These are phyloP conservation scores for Motacilla tschutschensis DNA, from an alignment of 2,113 vertebrate genomes.

Conservation along the genomic window DNA sequence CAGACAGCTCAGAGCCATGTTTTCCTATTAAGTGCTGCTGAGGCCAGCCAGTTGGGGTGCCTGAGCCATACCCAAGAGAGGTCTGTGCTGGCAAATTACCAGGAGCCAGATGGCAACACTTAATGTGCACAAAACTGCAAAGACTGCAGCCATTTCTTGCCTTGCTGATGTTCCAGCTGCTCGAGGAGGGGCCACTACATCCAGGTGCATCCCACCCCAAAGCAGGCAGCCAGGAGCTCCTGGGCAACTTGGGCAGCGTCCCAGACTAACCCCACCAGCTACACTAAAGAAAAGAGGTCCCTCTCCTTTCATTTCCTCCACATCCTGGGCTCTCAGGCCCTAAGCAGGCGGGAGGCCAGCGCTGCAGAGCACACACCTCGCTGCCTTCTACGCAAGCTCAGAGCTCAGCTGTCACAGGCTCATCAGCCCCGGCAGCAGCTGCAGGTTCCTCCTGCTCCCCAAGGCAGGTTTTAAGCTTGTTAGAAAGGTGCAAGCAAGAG, in stretches of 20 bases:
- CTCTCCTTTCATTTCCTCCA: not conserved
- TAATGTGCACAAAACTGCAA: slow-evolving; percentile 28
- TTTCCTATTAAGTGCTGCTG: not conserved
- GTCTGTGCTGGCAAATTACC: slow-evolving; percentile 37
- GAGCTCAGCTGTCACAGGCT: not conserved
- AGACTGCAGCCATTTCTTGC: slow-evolving; percentile 18
- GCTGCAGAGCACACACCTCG: not conserved
- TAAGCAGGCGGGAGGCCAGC: not conserved
- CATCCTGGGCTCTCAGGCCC: not conserved
- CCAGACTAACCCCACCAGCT: not conserved
- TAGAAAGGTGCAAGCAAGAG: slow-evolving; percentile 34
- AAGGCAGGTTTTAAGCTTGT: slow-evolving; percentile 30
- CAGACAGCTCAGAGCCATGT: slow-evolving; percentile 18
- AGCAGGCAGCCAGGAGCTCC: not conserved
- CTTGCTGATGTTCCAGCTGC: slow-evolving; percentile 41
- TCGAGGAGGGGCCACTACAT: not conserved
- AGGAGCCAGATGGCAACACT: slow-evolving; percentile 47
- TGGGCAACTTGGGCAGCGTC: not conserved
- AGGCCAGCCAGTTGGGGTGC: not conserved
- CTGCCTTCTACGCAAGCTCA: not conserved
- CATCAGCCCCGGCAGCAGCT: not conserved
- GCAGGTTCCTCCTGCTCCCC: slow-evolving; percentile 27
- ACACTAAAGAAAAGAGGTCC: not conserved
- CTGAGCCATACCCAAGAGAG: not conserved
- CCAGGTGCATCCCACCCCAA: not conserved